A percentile compares a stretch with the other conserved stretches of the same genome.
Evolutionary conservation across 2,797 vertebrate genomes (phyloP).

Genomic region (Buphagus erythrorhynchus): DNA sequence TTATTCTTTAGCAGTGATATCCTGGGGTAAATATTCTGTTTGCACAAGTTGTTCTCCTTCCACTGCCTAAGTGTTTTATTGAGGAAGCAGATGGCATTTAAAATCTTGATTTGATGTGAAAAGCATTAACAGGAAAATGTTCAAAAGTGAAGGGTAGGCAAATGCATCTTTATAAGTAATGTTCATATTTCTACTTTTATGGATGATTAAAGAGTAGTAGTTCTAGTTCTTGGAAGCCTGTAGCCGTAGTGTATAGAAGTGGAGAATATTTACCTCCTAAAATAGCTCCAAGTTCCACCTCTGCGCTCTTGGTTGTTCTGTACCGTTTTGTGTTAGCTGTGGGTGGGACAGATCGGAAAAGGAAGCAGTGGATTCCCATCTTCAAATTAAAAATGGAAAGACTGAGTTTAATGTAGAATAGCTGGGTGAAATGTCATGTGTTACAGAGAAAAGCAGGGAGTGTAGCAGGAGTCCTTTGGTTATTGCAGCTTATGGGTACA

Average conservation of each 20-base stretch:
- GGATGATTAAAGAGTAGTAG: not conserved
- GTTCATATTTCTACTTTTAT: not conserved
- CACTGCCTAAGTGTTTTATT: not conserved
- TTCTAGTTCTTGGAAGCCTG: not conserved
- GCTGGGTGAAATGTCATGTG: not conserved
- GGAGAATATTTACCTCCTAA: not conserved
- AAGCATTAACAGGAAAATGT: not conserved
- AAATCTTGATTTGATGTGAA: not conserved
- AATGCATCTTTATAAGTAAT: not conserved
- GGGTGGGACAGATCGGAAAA: not conserved
- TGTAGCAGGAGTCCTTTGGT: not conserved
- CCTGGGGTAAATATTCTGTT: not conserved
- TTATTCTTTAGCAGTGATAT: not conserved
- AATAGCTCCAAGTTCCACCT: not conserved
- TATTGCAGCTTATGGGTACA: not conserved
- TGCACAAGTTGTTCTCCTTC: not conserved
- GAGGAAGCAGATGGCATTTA: not conserved
- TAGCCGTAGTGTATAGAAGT: not conserved
- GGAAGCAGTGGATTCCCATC: not conserved
- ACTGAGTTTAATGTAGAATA: not conserved
- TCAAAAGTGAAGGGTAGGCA: not conserved
- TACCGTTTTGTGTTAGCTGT: not conserved
- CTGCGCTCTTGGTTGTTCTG: not conserved
- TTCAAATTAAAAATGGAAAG: not conserved
- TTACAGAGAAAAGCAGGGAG: not conserved